phyloP scores from a whole-genome alignment of 2,888 invertebrate species.

The Parthenolecanium corni region DNA sequence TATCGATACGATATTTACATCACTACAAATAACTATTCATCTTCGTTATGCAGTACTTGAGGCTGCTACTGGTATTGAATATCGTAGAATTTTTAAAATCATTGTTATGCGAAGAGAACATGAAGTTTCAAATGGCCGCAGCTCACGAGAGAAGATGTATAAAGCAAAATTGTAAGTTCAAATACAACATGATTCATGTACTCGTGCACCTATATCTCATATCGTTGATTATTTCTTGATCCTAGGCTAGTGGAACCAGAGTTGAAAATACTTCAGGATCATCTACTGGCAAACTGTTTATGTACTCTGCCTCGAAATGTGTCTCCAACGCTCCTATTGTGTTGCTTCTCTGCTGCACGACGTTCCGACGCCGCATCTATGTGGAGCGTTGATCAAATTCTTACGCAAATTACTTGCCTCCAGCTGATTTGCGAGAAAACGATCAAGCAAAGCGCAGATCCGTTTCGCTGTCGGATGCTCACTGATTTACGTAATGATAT shows the following conservation, averaged over 20 bases:
- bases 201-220: too few species aligned
- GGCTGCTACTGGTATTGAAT: too few species aligned
- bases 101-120: too few species aligned
- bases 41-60: too few species aligned
- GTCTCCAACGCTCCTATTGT: neutral
- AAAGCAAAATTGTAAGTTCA: too few species aligned
- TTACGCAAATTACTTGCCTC: constrained; percentile 70
- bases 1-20: too few species aligned
- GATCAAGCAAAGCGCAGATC: constrained; percentile 68
- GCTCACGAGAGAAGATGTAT: too few species aligned
- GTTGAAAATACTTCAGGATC: constrained; percentile 4
- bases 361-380: constrained; percentile 24
- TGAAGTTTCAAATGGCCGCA: too few species aligned
- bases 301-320: constrained; percentile 26
- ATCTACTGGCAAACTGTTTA: constrained; percentile 24
- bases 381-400: constrained; percentile 54
- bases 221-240: neutral
- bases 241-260: neutral
- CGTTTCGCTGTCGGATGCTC: constrained; percentile 67
- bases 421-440: constrained; percentile 75
- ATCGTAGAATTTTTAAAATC: too few species aligned
- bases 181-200: too few species aligned
- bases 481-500: constrained; percentile 69
- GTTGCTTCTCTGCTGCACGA: constrained; percentile 30
- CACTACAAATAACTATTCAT: too few species aligned